Evolutionary conservation across 2,888 invertebrate genomes (phyloP), one percentile per base, ranked within the genome.

Genomic region (Limenitis camilla): DNA sequence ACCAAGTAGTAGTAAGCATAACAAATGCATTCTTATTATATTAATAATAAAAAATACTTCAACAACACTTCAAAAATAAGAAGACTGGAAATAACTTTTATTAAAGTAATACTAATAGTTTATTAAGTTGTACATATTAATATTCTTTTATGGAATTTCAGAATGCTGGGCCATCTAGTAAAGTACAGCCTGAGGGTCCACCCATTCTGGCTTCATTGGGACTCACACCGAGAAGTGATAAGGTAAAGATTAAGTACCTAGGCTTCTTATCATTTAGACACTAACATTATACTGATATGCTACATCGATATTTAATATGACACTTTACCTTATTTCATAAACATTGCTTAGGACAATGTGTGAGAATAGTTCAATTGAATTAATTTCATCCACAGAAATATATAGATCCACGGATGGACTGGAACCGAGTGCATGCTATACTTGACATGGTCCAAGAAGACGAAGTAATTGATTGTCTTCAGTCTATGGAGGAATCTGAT

Each of bases 201-300:
- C 88, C 88, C 42, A 88, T 88, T 64, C 74, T 88, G 78, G 84
- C 88, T 58, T 88, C 88, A 38, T 60, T 88, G 73, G 88, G 88
- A 48, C 84, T 88, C 62, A 88, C 88, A 65, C 88, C 88, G 47
- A 76, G 84, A 67, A 88, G 86, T 81, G 88, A 88, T 78, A 88
- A 88, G 88, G 88, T 88, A 82, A 71, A 72, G 69, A 79, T 78
- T 72, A 69, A 53, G 55, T 56, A 54, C 55, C 52, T 53, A 58
- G 59, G 58, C 48, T 40, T 55, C 65, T 75, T 72, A 72, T 75
- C 71, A 67, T 54, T 59, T 53, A 55, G 55, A 59, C 49, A 59
- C 60, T 59, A 58, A 35, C 47, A 52, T 52, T 51, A 43, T 58
- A 49, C 50, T 55, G 61, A 60, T 65, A 62, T 63, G 56, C 49